These are phyloP conservation scores for Alviniconcha strummeri DNA, from an alignment of 2,888 invertebrate genomes.

Conservation along the genomic window DNA sequence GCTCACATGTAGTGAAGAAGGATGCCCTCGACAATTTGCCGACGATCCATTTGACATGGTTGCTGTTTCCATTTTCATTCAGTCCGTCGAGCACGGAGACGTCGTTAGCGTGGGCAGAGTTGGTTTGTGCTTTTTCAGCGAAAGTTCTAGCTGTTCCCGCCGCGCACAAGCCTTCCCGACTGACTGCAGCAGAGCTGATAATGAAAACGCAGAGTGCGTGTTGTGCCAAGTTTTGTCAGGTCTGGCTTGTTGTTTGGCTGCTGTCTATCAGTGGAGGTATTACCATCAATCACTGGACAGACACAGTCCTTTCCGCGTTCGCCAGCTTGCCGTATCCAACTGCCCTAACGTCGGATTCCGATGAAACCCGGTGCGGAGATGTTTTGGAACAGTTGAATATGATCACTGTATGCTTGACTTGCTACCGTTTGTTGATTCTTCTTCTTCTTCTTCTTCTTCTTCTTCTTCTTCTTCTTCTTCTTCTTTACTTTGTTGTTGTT, in stretches of 20 bases:
- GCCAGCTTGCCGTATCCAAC: neutral
- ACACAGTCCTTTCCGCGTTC: neutral
- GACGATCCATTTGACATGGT: too few relatives aligned
- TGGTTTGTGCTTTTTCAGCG: too few relatives aligned
- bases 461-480: neutral
- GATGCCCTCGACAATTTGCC: too few relatives aligned
- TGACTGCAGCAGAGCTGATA: neutral
- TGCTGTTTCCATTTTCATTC: too few relatives aligned
- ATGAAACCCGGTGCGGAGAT: neutral
- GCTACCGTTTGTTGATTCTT: neutral
- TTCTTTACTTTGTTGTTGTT: neutral
- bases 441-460: neutral
- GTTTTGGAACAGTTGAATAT: too few relatives aligned
- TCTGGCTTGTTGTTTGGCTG: constrained; percentile 22
- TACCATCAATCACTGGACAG: constrained; percentile 17
- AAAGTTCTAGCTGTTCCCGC: too few relatives aligned
- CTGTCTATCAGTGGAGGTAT: constrained; percentile 26
- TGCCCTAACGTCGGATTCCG: neutral
- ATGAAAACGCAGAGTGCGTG: constrained; percentile 9
- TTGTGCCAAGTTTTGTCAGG: constrained; percentile 26
- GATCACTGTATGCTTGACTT: neutral
- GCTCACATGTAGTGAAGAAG: too few relatives aligned
- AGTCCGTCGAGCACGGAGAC: too few relatives aligned
- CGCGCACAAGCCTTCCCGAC: too few relatives aligned
- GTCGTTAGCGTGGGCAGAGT: too few relatives aligned